Percentiles rank a stretch among this genome's conserved stretches.
Evolutionary conservation across 2,797 vertebrate species (phyloP).

Genomic region (Columba guinea): DNA sequence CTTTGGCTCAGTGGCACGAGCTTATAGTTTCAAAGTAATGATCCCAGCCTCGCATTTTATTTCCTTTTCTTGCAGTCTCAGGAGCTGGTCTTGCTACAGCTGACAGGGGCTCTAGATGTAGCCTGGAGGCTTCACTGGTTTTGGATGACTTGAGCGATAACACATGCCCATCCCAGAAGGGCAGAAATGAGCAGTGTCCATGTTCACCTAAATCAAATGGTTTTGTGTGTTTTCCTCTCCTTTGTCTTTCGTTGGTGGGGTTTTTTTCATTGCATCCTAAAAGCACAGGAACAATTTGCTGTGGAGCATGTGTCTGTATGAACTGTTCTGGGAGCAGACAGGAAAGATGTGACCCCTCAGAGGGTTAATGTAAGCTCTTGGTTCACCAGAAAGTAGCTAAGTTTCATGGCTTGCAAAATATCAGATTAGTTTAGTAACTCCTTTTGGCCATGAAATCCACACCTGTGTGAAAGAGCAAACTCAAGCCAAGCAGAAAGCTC

Average conservation of each 20-base stretch:
- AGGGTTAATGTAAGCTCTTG: neutral
- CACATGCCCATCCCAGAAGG: neutral
- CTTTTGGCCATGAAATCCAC: neutral
- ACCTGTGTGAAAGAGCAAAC: neutral
- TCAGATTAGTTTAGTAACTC: neutral
- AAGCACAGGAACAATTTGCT: neutral
- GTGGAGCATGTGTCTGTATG: neutral
- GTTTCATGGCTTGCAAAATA: neutral
- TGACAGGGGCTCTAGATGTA: constrained; percentile 5
- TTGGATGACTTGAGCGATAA: neutral
- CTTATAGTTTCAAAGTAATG: constrained; percentile 52
- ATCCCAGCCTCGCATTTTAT: constrained; percentile 28
- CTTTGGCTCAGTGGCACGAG: constrained; percentile 39
- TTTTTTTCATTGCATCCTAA: neutral
- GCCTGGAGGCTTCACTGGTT: constrained; percentile 28
- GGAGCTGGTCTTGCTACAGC: constrained; percentile 24
- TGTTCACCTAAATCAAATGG: neutral
- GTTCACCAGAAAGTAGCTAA: neutral
- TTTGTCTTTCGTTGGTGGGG: neutral
- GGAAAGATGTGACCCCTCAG: neutral
- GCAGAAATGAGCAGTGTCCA: neutral
- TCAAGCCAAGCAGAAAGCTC: neutral
- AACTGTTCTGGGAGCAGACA: neutral
- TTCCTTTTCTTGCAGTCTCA: constrained; percentile 1
- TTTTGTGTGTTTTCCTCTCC: neutral